Base-by-base conservation (phyloP, 2,888 invertebrate genomes). In the Sisyra nigra region DNA sequence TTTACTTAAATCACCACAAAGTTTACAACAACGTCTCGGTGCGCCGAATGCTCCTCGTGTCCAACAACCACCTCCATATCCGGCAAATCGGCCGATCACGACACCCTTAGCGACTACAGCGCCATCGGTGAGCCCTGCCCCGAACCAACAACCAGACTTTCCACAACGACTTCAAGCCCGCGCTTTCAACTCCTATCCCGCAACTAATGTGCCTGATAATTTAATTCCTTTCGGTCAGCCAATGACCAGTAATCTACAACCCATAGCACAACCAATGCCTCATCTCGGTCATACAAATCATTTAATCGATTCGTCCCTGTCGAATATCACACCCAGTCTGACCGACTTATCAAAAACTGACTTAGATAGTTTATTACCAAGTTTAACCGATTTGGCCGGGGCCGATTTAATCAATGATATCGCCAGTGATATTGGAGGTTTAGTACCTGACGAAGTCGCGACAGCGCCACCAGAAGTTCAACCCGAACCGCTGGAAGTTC, bases 311-410 rank as follows among this genome's bases (percentile, higher is more conserved):
- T 41, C 24, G 10, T 44, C 49, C 33, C 48, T 64, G n/a, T 53
- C 60, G 45, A 61, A 62, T 48, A 51, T 64, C 38, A 60, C 60
- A 31, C 61, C 64, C 14, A 56, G 62, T 18, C 48, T 64, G 32
- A 60, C 62, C 3, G 64, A 64, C 49, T 49, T 64, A 37, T 54
- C 59, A 9, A 62, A 60, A 47, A 47, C 51, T 46, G 80, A 79
- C 57, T 65, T 80, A 44, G 80, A 80, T 53, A 75, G 75, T 52
- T 62, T 80, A 51, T 62, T 80, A 55, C 75, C 76, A 11, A 68
- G 70, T 29, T 58, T 75, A 13, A 75, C 69, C 48, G 71, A 72
- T 38, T 67, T 72, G 50, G 74, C 78, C 53, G 65, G 77, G 38
- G 56, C 66, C 39, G 66, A 66, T 48, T 50, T 62, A 43, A 61